These are phyloP conservation scores for Pipistrellus pygmaeus DNA, from an alignment of 2,797 vertebrate genomes.

Conservation along the genomic window DNA sequence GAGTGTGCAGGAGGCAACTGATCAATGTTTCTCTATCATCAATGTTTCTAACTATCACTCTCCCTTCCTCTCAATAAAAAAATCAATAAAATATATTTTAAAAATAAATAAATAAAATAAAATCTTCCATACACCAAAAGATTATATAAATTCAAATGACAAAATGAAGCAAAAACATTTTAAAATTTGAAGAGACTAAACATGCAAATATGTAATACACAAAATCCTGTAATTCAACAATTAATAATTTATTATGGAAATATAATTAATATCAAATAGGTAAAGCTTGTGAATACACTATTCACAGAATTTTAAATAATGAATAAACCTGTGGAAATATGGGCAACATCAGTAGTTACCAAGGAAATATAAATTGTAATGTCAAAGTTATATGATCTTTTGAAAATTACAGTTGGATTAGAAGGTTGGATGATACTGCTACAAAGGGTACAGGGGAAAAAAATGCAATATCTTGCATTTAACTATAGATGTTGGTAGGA, in stretches of 20 bases:
- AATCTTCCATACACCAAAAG: not conserved
- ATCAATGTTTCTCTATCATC: too few species aligned
- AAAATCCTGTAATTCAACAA: not conserved
- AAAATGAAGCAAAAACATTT: not conserved
- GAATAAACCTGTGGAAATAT: not conserved
- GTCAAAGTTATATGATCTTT: not conserved
- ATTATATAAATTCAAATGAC: not conserved
- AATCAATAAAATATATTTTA: too few species aligned
- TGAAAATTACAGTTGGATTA: not conserved
- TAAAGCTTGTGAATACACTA: not conserved
- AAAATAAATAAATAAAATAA: not conserved
- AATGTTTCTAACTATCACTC: too few species aligned
- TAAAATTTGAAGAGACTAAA: not conserved
- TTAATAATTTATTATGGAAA: not conserved
- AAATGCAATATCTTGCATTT: not conserved
- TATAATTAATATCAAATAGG: not conserved
- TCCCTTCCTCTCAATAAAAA: too few species aligned
- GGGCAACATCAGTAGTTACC: not conserved
- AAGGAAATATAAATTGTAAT: constrained; percentile 27
- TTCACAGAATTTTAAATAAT: not conserved
- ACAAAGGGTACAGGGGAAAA: not conserved
- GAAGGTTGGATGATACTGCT: not conserved
- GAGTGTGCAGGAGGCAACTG: too few species aligned
- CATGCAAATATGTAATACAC: not conserved
- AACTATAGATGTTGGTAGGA: not conserved